phyloP scores from a whole-genome alignment of 2,888 invertebrate genomes.

The Orchesella flavescens region DNA sequence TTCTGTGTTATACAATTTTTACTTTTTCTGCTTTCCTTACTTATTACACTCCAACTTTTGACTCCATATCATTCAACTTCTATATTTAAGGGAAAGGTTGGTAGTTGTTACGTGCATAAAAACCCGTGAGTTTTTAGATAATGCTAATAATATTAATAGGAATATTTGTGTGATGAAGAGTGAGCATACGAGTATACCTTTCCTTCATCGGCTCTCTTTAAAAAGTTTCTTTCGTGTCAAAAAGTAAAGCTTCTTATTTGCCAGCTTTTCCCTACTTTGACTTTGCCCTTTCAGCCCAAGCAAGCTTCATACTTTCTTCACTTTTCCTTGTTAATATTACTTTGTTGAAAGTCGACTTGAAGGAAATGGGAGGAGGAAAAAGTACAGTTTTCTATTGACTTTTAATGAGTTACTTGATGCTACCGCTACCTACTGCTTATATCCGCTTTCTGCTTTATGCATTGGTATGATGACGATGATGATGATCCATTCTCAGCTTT shows the following conservation, averaged over 20 bases:
- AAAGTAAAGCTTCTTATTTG: not conserved
- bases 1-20: not conserved
- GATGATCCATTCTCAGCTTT: no score
- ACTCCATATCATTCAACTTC: not conserved
- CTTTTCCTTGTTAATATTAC: constrained; percentile 11
- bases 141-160: constrained; percentile 46
- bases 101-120: not conserved
- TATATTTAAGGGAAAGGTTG: not conserved
- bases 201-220: no score
- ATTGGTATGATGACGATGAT: not conserved
- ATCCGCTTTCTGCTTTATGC: not conserved
- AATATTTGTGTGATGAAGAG: not conserved
- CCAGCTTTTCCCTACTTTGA: not conserved
- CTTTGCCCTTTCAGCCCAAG: not conserved
- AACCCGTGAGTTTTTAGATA: not conserved
- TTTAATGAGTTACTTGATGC: constrained; percentile 54
- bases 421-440: not conserved
- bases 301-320: not conserved
- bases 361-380: constrained; percentile 74
- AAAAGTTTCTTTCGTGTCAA: not conserved
- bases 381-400: constrained; percentile 72
- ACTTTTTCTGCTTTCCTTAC: no score
- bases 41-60: no score
- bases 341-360: constrained; percentile 12
- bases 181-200: no score